A percentile compares a stretch with the other conserved stretches of the same genome.
Evolutionary conservation across 1,140 invertebrate species (phyloP).

Genomic region (Parapsyche elsis): DNA sequence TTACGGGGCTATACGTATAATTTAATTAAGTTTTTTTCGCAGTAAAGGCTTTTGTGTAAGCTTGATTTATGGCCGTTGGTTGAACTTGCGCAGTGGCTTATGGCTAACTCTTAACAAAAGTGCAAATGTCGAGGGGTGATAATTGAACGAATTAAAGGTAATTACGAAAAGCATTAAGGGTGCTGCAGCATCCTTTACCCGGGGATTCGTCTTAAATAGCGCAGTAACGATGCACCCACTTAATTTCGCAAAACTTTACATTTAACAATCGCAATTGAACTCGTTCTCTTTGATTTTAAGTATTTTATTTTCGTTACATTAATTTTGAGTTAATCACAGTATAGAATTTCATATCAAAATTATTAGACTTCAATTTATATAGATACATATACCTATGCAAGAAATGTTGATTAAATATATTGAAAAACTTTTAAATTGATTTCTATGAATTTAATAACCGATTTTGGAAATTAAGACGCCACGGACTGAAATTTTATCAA

Average conservation of each 20-base stretch:
- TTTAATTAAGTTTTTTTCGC: background rate
- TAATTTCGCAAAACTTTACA: background rate
- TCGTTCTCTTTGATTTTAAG: background rate
- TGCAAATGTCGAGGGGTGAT: constrained; percentile 40
- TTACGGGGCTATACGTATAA: background rate
- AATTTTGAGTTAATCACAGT: too few relatives aligned
- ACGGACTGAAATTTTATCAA: too few relatives aligned
- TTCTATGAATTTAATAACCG: too few relatives aligned
- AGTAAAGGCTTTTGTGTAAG: background rate
- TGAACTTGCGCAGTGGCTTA: background rate
- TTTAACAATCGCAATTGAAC: background rate
- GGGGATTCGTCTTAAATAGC: constrained; percentile 21
- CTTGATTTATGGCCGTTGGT: background rate
- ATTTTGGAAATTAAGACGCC: too few relatives aligned
- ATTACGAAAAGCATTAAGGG: constrained; percentile 34
- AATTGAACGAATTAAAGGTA: constrained; percentile 40
- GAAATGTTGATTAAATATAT: too few relatives aligned
- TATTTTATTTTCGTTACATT: background rate
- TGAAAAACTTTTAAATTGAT: too few relatives aligned
- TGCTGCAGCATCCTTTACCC: background rate
- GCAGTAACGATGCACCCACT: constrained; percentile 27
- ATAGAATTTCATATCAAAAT: too few relatives aligned
- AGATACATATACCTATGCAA: too few relatives aligned
- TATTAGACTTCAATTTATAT: too few relatives aligned
- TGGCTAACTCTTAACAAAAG: constrained; percentile 30